Evolutionary conservation across 2,888 invertebrate species (phyloP).

Genomic region (Exephanes ischioxanthus): DNA sequence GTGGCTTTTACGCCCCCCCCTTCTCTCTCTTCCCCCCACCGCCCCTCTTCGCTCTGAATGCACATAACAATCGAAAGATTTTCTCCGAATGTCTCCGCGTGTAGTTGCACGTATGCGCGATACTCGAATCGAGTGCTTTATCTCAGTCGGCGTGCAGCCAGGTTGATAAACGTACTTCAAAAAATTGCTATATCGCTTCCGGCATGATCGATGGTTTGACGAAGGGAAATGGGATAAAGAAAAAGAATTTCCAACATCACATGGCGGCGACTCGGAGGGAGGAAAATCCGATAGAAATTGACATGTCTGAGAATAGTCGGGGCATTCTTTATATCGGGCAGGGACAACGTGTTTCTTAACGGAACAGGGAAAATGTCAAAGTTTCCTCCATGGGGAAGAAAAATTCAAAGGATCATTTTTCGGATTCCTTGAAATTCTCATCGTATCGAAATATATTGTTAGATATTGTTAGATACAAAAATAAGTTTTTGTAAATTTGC

Average conservation of each 20-base stretch:
- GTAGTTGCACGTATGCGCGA: background rate
- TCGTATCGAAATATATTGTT: background rate
- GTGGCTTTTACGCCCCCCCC: constrained; percentile 17
- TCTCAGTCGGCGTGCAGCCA: constrained; percentile 34
- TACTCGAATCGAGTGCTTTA: constrained; percentile 27
- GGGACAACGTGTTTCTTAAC: background rate
- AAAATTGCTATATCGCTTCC: constrained; percentile 30
- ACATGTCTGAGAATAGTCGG: background rate
- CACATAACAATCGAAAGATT: constrained; percentile 26
- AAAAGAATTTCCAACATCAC: background rate
- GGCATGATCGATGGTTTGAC: constrained; percentile 28
- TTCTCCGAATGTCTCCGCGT: constrained; percentile 24
- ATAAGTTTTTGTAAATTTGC: background rate
- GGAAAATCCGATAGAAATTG: background rate
- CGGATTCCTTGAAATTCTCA: background rate
- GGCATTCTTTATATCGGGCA: background rate
- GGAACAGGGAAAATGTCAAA: background rate
- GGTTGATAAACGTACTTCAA: background rate
- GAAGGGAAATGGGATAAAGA: background rate
- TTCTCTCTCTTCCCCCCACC: too few relatives aligned
- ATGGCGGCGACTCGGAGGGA: background rate
- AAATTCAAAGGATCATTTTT: background rate
- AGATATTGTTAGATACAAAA: too few relatives aligned
- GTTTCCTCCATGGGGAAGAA: background rate
- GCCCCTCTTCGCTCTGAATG: background rate